Conservation (phyloP, 1,140 invertebrate genomes). For the Drosophila lacteicornis region DNA sequence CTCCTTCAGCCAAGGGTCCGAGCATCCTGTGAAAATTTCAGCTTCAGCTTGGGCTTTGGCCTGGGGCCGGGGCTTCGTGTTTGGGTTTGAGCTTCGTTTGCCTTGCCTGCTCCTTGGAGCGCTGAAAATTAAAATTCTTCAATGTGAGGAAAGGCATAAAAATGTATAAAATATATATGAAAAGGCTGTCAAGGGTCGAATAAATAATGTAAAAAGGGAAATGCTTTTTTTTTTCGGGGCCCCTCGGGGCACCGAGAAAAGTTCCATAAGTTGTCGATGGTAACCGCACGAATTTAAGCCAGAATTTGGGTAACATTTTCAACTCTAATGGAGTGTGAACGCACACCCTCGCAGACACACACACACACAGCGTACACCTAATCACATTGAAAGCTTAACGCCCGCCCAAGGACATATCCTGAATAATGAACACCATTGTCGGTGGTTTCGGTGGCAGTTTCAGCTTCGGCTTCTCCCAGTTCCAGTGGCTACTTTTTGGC, state of each 20-base stretch:
- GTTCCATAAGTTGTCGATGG: constrained; percentile 36
- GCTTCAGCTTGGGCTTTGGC: background rate
- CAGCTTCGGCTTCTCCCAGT: background rate
- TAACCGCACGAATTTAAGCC: constrained; percentile 47
- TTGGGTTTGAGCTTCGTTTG: background rate
- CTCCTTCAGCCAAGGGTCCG: constrained; percentile 1
- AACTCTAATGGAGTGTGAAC: constrained; percentile 52
- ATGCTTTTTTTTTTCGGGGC: constrained; percentile 25
- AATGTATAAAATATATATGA: constrained; percentile 55
- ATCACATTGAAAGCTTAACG: constrained; percentile 52
- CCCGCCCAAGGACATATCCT: constrained; percentile 46
- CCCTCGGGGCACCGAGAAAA: constrained; percentile 24
- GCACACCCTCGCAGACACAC: background rate
- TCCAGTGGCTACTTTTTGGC: constrained; percentile 38
- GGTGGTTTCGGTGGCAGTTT: constrained; percentile 10
- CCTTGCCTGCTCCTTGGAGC: constrained; percentile 14
- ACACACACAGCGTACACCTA: constrained; percentile 20
- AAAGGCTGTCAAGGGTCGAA: constrained; percentile 56
- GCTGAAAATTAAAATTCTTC: constrained; percentile 49
- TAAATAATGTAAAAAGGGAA: constrained; percentile 55
- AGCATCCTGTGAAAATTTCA: background rate
- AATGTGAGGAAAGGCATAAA: constrained; percentile 52
- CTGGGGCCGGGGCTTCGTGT: background rate
- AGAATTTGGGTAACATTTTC: constrained; percentile 24
- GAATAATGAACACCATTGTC: constrained; percentile 46